Evolutionary conservation across 2,113 vertebrate species (phyloP).

Genomic region (Vimba vimba): DNA sequence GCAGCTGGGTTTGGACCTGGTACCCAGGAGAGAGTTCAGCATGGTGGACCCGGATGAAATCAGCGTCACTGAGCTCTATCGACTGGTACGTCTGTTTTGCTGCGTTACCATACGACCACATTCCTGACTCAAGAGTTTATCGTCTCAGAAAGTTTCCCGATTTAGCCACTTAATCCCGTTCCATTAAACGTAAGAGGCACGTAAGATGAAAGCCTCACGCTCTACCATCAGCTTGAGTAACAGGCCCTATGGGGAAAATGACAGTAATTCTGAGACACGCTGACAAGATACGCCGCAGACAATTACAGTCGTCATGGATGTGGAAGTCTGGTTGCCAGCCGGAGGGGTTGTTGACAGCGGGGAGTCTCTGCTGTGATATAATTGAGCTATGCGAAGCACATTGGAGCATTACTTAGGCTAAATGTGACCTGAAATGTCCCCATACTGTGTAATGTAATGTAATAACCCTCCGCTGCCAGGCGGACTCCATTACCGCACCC

Average conservation of each 20-base stretch:
- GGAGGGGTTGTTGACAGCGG: slow-evolving; percentile 9
- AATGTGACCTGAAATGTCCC: slow-evolving; percentile 33
- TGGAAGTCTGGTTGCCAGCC: not conserved
- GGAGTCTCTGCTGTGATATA: slow-evolving; percentile 54
- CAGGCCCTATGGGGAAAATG: slow-evolving; percentile 59
- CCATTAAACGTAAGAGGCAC: slow-evolving; percentile 44
- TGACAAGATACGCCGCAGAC: slow-evolving; percentile 52
- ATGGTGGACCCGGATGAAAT: slow-evolving; percentile 99
- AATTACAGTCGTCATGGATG: slow-evolving; percentile 37
- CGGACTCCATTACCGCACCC: not conserved
- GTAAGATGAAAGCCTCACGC: slow-evolving; percentile 60
- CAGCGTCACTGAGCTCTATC: slow-evolving; percentile 96
- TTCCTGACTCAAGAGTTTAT: slow-evolving; percentile 38
- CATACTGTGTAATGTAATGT: slow-evolving; percentile 19
- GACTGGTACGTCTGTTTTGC: slow-evolving; percentile 80
- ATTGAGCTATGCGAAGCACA: slow-evolving; percentile 59
- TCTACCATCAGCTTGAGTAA: slow-evolving; percentile 54
- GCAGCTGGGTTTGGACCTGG: slow-evolving; percentile 94
- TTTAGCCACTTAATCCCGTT: slow-evolving; percentile 26
- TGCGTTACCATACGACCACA: slow-evolving; percentile 66
- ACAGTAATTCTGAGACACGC: slow-evolving; percentile 50
- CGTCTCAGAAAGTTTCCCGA: not conserved
- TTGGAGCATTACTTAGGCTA: not conserved
- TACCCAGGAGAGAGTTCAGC: slow-evolving; percentile 93
- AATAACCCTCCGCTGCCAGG: not conserved